These are phyloP conservation scores for Tillus elongatus DNA, from an alignment of 2,888 invertebrate species.

Conservation along the genomic window DNA sequence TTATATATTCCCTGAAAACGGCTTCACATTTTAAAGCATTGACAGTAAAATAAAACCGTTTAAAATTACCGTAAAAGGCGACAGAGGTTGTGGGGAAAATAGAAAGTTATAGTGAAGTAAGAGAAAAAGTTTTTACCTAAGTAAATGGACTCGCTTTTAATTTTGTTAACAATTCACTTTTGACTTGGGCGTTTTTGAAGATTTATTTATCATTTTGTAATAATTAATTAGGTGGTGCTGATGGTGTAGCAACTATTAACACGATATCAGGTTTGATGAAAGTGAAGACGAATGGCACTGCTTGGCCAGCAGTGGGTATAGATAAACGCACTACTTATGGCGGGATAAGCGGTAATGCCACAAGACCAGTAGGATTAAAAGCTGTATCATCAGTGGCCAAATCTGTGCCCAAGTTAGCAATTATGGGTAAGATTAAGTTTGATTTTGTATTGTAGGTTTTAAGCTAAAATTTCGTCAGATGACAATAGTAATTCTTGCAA, in stretches of 20 bases:
- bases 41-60: no score
- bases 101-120: no score
- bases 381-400: constrained; percentile 85
- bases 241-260: constrained; percentile 95
- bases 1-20: no score
- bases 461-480: not conserved
- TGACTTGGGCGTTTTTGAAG: no score
- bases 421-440: constrained; percentile 71
- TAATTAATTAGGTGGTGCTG: constrained; percentile 65
- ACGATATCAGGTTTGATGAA: constrained; percentile 94
- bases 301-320: constrained; percentile 88
- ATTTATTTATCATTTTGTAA: not conserved
- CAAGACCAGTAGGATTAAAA: constrained; percentile 84
- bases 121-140: no score
- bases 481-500: no score
- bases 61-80: no score
- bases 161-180: no score
- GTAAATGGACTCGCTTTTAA: no score
- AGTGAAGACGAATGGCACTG: constrained; percentile 64
- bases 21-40: no score
- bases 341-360: constrained; percentile 85
- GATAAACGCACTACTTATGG: constrained; percentile 85
- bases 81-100: no score
- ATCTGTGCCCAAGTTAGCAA: constrained; percentile 78
- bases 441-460: no score